phyloP scores from a whole-genome alignment of 2,888 invertebrate species.

The Monoplex corrugatus region DNA sequence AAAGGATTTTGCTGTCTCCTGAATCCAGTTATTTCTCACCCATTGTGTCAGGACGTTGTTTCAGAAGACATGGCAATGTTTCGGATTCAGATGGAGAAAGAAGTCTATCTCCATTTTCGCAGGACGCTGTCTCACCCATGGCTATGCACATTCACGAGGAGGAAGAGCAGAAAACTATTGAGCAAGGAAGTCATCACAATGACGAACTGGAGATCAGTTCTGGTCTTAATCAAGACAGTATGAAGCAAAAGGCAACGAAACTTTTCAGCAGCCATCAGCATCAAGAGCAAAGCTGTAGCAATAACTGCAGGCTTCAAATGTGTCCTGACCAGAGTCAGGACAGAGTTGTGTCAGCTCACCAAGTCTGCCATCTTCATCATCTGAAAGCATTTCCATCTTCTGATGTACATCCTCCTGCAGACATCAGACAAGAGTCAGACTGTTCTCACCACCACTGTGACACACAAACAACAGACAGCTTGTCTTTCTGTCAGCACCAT shows the following conservation, averaged over 20 bases:
- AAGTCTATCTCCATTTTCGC: neutral
- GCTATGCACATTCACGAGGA: too few species aligned
- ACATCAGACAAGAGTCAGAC: neutral
- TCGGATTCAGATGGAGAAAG: neutral
- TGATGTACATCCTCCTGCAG: neutral
- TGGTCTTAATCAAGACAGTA: too few species aligned
- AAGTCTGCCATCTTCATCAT: neutral
- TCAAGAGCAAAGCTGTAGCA: too few species aligned
- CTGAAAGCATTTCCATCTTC: neutral
- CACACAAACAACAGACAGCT: neutral
- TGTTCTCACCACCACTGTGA: neutral
- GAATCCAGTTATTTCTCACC: too few species aligned
- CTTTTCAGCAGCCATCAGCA: too few species aligned
- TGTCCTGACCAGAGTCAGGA: too few species aligned
- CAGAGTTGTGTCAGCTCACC: too few species aligned
- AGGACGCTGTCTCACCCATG: neutral
- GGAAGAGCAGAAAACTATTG: too few species aligned
- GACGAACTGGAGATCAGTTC: too few species aligned
- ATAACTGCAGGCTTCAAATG: too few species aligned
- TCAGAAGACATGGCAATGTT: neutral
- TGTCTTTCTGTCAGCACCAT: neutral
- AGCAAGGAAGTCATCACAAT: too few species aligned
- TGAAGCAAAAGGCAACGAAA: too few species aligned
- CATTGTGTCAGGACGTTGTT: neutral
- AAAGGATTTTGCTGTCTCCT: neutral